phyloP scores from a whole-genome alignment of 37 sponge, comb jelly and placozoan species.

The Bolinopsis microptera region DNA sequence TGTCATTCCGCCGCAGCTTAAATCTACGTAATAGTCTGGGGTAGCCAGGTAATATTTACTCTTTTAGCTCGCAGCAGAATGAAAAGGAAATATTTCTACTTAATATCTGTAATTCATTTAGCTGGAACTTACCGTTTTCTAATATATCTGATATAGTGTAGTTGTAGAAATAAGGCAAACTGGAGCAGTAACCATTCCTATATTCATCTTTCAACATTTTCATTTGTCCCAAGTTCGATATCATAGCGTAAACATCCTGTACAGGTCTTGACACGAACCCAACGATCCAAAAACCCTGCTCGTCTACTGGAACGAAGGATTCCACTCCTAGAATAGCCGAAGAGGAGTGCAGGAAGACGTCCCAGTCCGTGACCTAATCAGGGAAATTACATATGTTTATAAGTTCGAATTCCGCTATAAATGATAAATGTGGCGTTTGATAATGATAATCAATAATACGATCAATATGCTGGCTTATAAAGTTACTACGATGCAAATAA shows the following conservation, averaged over 20 bases:
- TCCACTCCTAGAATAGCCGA: neutral
- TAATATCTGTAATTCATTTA: too few species aligned
- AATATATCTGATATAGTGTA: neutral
- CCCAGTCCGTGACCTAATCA: conserved; percentile 32
- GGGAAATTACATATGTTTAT: neutral
- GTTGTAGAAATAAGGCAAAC: conserved; percentile 53
- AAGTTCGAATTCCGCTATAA: neutral
- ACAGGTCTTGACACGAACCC: conserved; percentile 9
- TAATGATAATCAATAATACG: neutral
- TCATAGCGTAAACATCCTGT: conserved; percentile 4
- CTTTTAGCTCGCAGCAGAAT: too few species aligned
- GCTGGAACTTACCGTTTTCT: neutral
- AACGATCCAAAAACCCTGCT: conserved; percentile 53
- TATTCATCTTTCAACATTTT: neutral
- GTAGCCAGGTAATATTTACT: too few species aligned
- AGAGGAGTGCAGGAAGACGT: neutral
- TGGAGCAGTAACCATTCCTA: neutral
- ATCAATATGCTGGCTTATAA: neutral
- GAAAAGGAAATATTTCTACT: too few species aligned
- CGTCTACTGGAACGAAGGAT: neutral
- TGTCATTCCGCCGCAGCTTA: too few species aligned
- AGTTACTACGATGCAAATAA: neutral
- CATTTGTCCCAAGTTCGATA: neutral
- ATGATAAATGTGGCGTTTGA: too few species aligned
- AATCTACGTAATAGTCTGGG: too few species aligned